Conservation (phyloP, 2,797 vertebrate species). For the Hapalemur alaotrensis region DNA sequence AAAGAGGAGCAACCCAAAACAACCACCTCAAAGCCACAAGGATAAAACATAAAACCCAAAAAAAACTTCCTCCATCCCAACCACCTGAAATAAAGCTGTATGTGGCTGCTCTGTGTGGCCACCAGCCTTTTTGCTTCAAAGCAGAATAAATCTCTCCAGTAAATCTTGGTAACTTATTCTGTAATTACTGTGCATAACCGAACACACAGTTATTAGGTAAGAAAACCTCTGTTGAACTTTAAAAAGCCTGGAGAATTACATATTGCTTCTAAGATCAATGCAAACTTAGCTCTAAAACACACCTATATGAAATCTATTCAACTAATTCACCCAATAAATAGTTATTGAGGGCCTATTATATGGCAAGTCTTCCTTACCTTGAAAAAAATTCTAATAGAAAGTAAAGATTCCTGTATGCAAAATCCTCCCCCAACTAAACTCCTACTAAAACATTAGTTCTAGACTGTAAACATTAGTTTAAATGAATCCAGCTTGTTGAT, state of each 20-base stretch:
- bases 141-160: neutral
- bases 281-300: slow-evolving; percentile 19
- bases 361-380: neutral
- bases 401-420: slow-evolving; percentile 23
- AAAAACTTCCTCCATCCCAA: neutral
- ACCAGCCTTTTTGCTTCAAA: neutral
- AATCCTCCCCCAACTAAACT: neutral
- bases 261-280: neutral
- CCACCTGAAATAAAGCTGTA: neutral
- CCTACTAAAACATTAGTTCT: slow-evolving; percentile 4
- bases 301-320: slow-evolving; percentile 8
- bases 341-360: neutral
- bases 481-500: slow-evolving; percentile 1
- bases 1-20: neutral
- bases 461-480: slow-evolving; percentile 34
- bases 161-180: neutral
- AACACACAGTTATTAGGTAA: neutral
- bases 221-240: neutral
- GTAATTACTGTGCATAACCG: neutral
- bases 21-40: neutral
- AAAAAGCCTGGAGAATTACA: neutral
- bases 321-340: neutral
- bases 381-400: slow-evolving; percentile 3
- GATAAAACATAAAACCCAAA: neutral
- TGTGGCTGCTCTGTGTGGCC: neutral